Evolutionary conservation across 2,113 vertebrate genomes (phyloP), one percentile per base, ranked within the genome.

Genomic region (Leptocoma aspasia): DNA sequence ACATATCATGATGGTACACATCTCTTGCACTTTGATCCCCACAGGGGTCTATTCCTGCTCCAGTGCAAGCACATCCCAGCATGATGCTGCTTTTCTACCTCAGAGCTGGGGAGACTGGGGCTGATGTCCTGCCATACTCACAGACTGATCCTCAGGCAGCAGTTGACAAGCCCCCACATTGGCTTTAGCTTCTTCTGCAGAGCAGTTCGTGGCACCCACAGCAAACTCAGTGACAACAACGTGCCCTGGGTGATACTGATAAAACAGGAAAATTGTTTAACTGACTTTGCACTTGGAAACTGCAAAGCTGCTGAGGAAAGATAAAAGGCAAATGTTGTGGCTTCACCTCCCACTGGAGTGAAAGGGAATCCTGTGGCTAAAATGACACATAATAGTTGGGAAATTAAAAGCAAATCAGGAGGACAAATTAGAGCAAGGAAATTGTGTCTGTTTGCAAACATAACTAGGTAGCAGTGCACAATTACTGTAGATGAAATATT

Each of bases 171-270:
- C 66, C 21, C 63, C 63, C 24, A 3, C 42, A 13, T 96, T 89
- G 18, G 75, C 92, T 21, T 86, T 71, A 27, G 89, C 97, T 4
- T 94, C 94, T 91, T 75, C 20, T 68, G 75, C 88, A 30, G 94
- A 80, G 94, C 98, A 98, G 91, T 98, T 97, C 0, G 97, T 98
- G 92, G 96, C 97, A 89, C 82, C 97, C 72, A 98, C 87, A 16
- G 92, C 94, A 97, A 98, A 98, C 91, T 98, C 98, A 30, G 94
- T 88, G 5, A 2, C 20, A 54, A 95, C 71, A 22, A 24, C 2
- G 23, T 22, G 89, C 0, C 0, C 24, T 69, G 97, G 93, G 33
- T 86, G 1, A 76, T 66, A 21, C 98, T 98, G 90, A 80, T 57
- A 88, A 96, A 79, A 89, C 31, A 92, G 54, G 54, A 91, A 90